Evolutionary conservation across 1,140 invertebrate species (phyloP).

Genomic region (Planococcus citri): DNA sequence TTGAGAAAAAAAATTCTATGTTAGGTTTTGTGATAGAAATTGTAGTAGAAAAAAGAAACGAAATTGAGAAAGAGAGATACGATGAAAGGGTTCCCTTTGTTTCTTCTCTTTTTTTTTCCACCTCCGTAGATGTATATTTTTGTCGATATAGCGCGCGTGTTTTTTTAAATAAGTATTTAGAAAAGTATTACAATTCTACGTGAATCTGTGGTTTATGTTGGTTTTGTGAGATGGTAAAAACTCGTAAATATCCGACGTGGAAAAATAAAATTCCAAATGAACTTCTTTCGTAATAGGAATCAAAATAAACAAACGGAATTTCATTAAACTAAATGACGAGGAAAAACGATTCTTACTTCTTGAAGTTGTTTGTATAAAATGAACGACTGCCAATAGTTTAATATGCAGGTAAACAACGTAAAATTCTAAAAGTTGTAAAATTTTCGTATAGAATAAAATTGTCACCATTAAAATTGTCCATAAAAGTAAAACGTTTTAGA

Average conservation of each 20-base stretch:
- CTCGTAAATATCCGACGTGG: conserved; percentile 6
- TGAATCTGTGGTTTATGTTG: conserved; percentile 2
- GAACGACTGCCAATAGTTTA: conserved; percentile 2
- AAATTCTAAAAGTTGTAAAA: background rate
- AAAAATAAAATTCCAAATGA: conserved; percentile 4
- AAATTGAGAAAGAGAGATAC: no score
- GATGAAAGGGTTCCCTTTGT: no score
- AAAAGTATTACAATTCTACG: background rate
- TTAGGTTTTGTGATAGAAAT: no score
- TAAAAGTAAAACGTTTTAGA: background rate
- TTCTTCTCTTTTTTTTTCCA: no score
- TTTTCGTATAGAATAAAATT: background rate
- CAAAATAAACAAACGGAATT: conserved; percentile 8
- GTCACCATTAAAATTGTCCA: conserved; percentile 2
- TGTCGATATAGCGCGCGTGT: background rate
- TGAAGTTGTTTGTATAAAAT: conserved; percentile 8
- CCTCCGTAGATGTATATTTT: no score
- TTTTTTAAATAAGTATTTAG: background rate
- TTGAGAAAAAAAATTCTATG: no score
- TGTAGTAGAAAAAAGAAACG: no score
- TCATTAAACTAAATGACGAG: conserved; percentile 7
- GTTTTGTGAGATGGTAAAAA: background rate
- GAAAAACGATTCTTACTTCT: conserved; percentile 7
- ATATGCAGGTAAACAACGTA: background rate
- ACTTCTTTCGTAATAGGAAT: conserved; percentile 7